These are phyloP conservation scores for Ectemnius lituratus DNA, from an alignment of 2,888 invertebrate genomes.

Conservation along the genomic window DNA sequence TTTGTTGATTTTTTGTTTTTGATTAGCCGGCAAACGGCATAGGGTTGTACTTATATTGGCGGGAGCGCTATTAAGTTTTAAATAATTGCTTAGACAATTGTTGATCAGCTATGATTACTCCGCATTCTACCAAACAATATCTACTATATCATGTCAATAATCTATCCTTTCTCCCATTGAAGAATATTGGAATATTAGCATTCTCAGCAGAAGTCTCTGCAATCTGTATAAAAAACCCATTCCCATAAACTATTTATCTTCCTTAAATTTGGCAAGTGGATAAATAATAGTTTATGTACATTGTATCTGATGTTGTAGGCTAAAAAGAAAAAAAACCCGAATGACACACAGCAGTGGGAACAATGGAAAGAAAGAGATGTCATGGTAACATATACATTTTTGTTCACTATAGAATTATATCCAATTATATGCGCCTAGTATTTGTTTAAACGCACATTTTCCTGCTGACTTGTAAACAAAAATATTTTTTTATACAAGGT, in stretches of 20 bases:
- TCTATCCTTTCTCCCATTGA: too few relatives aligned
- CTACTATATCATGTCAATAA: neutral
- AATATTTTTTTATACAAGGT: slow-evolving; percentile 14
- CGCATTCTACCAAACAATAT: neutral
- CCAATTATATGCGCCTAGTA: neutral
- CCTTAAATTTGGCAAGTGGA: neutral
- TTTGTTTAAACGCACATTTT: neutral
- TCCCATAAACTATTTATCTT: neutral
- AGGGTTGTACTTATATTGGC: slow-evolving; percentile 28
- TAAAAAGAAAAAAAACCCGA: slow-evolving; percentile 79
- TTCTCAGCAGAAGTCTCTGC: neutral
- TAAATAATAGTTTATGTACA: slow-evolving; percentile 12
- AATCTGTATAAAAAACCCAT: neutral
- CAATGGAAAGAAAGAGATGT: slow-evolving; percentile 86
- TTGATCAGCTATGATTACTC: neutral
- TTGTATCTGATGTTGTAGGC: slow-evolving; percentile 62
- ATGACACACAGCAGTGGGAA: slow-evolving; percentile 84
- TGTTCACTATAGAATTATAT: slow-evolving; percentile 5
- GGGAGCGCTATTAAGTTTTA: slow-evolving; percentile 33
- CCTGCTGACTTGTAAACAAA: neutral
- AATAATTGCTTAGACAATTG: slow-evolving; percentile 16
- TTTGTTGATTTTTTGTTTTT: slow-evolving; percentile 52
- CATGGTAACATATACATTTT: slow-evolving; percentile 79
- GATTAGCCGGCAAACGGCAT: slow-evolving; percentile 48
- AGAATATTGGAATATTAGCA: neutral